Percentiles rank a stretch among this genome's conserved stretches.
These are phyloP conservation scores for Periplaneta americana DNA, from an alignment of 1,140 invertebrate genomes.

Conservation along the genomic window DNA sequence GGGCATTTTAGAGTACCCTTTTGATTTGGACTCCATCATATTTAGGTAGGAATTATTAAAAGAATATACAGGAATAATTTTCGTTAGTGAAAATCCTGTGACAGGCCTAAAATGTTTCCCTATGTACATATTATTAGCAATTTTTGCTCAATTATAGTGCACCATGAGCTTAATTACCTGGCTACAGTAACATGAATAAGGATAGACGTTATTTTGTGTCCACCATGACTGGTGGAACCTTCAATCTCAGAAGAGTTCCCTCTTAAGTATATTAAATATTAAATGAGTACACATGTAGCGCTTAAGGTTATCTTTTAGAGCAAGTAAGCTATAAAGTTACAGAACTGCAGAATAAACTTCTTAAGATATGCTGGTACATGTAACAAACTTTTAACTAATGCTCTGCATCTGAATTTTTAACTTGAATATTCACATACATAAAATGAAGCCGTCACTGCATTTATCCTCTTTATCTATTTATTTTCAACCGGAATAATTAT, in stretches of 20 bases:
- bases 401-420: no score
- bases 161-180: background rate
- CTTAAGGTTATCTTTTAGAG: no score
- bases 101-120: background rate
- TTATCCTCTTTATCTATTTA: no score
- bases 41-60: constrained; percentile 65
- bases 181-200: background rate
- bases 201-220: background rate
- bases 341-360: no score
- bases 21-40: constrained; percentile 97
- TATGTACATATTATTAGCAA: background rate
- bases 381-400: no score
- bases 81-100: background rate
- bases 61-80: background rate
- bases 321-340: no score
- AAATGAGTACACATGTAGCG: no score
- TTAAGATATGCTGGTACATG: no score
- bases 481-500: no score
- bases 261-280: background rate
- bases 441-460: no score
- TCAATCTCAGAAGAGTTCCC: background rate
- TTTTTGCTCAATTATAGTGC: background rate
- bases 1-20: constrained; percentile 96
- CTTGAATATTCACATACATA: no score
- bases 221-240: background rate